Evolutionary conservation across 2,113 vertebrate genomes (phyloP).

Genomic region (Crocuta crocuta): DNA sequence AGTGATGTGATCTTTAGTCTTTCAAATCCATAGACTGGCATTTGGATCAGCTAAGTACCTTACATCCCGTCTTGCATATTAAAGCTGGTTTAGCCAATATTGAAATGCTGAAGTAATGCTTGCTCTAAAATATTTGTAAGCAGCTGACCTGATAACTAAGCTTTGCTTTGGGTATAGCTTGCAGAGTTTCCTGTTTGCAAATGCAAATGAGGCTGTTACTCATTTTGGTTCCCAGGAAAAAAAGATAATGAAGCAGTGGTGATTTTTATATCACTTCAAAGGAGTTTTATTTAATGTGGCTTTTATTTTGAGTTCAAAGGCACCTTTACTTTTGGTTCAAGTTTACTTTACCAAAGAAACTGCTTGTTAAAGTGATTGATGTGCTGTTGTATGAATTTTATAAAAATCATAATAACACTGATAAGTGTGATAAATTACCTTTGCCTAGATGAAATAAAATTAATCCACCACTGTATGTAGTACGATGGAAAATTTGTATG

Average conservation of each 20-base stretch:
- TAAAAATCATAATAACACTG: slow-evolving; percentile 41
- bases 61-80: slow-evolving; percentile 94
- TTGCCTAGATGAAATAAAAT: slow-evolving; percentile 52
- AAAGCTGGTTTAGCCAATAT: slow-evolving; percentile 91
- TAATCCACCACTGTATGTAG: neutral
- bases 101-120: slow-evolving; percentile 89
- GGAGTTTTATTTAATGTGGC: slow-evolving; percentile 45
- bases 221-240: slow-evolving; percentile 39
- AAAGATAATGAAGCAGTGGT: neutral
- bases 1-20: slow-evolving; percentile 99
- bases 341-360: slow-evolving; percentile 60
- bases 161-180: slow-evolving; percentile 78
- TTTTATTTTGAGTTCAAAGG: slow-evolving; percentile 67
- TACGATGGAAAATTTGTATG: neutral
- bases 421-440: slow-evolving; percentile 12
- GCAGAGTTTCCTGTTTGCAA: slow-evolving; percentile 73
- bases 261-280: slow-evolving; percentile 61
- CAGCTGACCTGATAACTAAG: slow-evolving; percentile 89
- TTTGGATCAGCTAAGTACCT: slow-evolving; percentile 96
- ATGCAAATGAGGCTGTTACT: slow-evolving; percentile 73
- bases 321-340: slow-evolving; percentile 63
- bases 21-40: slow-evolving; percentile 99
- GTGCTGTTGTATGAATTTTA: slow-evolving; percentile 41
- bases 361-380: slow-evolving; percentile 51
- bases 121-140: slow-evolving; percentile 89